Evolutionary conservation across 2,797 vertebrate genomes (phyloP).

Genomic region (Natrix natrix): DNA sequence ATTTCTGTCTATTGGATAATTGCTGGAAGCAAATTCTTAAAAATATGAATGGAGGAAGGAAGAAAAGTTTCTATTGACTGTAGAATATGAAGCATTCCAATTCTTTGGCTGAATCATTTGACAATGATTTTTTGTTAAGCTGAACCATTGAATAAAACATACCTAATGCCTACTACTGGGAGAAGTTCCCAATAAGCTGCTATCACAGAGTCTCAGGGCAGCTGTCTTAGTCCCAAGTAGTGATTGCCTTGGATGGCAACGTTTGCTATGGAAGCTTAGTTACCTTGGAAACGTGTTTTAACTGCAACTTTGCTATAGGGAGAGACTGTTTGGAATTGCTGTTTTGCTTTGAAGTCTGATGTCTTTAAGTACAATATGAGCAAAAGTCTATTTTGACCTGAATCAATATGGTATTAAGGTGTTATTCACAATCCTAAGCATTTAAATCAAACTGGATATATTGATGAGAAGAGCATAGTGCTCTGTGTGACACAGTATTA

Average conservation of each 20-base stretch:
- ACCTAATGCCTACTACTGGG: background rate
- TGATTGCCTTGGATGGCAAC: constrained; percentile 35
- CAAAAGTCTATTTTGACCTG: constrained; percentile 24
- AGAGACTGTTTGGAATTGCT: constrained; percentile 56
- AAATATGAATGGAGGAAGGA: background rate
- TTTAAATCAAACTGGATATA: background rate
- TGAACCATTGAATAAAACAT: background rate
- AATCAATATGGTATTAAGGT: constrained; percentile 17
- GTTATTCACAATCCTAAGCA: constrained; percentile 26
- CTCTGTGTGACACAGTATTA: background rate
- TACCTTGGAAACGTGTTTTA: constrained; percentile 66
- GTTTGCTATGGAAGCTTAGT: constrained; percentile 53
- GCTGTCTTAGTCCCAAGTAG: constrained; percentile 43
- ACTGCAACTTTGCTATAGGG: constrained; percentile 40
- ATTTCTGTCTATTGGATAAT: background rate
- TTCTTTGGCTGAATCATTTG: background rate
- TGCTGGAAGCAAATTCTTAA: background rate
- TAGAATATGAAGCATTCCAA: background rate
- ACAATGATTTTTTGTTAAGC: background rate
- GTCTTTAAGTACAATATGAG: constrained; percentile 29
- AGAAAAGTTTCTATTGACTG: background rate
- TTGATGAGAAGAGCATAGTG: background rate
- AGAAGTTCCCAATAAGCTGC: background rate
- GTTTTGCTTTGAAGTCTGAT: constrained; percentile 39
- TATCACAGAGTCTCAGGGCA: constrained; percentile 37